Percentiles rank a stretch among this genome's conserved stretches.
Conservation (phyloP, 1,140 invertebrate species). For the Microplitis mediator region DNA sequence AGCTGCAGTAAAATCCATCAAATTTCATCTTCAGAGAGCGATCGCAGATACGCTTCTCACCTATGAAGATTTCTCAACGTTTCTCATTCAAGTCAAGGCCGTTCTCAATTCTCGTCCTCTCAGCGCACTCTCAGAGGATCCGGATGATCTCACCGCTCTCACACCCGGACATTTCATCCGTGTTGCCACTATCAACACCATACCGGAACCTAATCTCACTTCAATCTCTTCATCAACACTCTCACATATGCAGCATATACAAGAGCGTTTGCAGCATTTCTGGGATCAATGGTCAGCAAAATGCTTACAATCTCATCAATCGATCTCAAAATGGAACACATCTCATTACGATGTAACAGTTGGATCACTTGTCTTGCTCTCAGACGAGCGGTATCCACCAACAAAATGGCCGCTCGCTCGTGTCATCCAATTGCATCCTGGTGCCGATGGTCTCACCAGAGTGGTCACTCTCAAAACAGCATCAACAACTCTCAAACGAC, state of each 20-base stretch:
- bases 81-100: background rate
- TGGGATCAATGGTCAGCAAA: background rate
- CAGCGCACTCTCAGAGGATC: no score
- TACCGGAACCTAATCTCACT: background rate
- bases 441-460: slow-evolving; percentile 12
- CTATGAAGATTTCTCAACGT: background rate
- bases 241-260: background rate
- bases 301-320: background rate
- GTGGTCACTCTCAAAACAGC: slow-evolving; percentile 9
- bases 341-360: background rate
- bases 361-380: background rate
- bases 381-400: background rate
- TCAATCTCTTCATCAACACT: background rate
- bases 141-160: no score
- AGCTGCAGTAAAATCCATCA: background rate
- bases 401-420: no score
- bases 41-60: background rate
- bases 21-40: background rate
- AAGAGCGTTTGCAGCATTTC: background rate
- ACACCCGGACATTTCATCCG: no score
- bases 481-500: background rate
- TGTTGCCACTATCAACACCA: background rate
- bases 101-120: background rate
- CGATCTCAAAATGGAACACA: slow-evolving; percentile 2
- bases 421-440: slow-evolving; percentile 22